Evolutionary conservation across 2,113 vertebrate species (phyloP).

Genomic region (Phalacrocorax pelagicus): DNA sequence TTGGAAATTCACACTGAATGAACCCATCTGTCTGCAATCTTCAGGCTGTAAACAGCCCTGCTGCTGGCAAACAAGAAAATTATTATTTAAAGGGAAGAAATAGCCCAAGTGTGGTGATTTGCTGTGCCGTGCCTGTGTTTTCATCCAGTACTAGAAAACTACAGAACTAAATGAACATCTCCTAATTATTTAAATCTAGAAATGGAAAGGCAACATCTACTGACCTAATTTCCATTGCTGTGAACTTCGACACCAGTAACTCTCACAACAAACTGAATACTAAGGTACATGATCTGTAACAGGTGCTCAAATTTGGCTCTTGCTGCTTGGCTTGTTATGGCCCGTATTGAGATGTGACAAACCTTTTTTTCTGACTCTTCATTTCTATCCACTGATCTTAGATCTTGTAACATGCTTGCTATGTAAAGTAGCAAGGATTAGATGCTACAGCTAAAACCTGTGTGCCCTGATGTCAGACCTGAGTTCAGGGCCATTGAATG

Average conservation of each 20-base stretch:
- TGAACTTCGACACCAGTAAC: neutral
- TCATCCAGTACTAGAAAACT: neutral
- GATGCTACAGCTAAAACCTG: neutral
- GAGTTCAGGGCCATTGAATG: neutral
- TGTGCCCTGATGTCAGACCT: neutral
- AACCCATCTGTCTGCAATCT: constrained; percentile 31
- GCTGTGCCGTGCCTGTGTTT: neutral
- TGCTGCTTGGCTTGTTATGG: neutral
- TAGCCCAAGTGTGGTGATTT: neutral
- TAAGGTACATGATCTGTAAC: neutral
- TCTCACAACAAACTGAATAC: neutral
- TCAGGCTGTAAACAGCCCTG: neutral
- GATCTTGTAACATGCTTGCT: neutral
- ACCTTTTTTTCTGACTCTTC: neutral
- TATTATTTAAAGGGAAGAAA: neutral
- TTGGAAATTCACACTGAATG: constrained; percentile 11
- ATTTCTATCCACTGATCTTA: constrained; percentile 3
- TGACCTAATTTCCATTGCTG: neutral
- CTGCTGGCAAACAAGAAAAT: constrained; percentile 2
- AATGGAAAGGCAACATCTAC: neutral
- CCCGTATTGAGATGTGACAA: neutral
- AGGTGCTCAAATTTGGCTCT: neutral
- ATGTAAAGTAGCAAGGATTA: neutral
- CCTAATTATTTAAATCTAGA: neutral
- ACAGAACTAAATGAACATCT: neutral